Percentiles rank a stretch among this genome's conserved stretches.
These are phyloP conservation scores for Acrocephalus scirpaceus DNA, from an alignment of 2,797 vertebrate genomes.

Conservation along the genomic window DNA sequence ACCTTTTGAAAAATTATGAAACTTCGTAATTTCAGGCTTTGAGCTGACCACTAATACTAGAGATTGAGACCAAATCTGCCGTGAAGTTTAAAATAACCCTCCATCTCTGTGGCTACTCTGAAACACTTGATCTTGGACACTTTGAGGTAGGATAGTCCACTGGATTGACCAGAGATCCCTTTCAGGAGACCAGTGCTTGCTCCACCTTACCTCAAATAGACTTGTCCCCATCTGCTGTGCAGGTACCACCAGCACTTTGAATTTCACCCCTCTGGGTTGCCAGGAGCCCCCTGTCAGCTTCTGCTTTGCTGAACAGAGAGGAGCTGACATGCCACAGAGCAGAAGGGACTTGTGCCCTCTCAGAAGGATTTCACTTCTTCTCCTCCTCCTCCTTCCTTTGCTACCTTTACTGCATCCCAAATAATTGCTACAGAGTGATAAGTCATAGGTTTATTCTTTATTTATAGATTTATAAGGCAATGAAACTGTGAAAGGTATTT, in stretches of 20 bases:
- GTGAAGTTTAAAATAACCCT: neutral
- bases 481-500: neutral
- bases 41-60: neutral
- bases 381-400: neutral
- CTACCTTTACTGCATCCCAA: neutral
- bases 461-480: neutral
- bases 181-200: neutral
- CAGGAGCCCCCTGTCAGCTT: neutral
- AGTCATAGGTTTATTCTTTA: neutral
- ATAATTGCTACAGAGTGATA: neutral
- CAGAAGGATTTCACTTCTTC: neutral
- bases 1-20: neutral
- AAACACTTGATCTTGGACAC: neutral
- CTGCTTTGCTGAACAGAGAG: neutral
- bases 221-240: neutral
- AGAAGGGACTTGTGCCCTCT: neutral
- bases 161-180: neutral
- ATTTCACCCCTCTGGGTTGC: neutral
- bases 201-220: rapidly evolving
- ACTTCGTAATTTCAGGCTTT: neutral
- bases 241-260: rapidly evolving
- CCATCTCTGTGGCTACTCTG: neutral
- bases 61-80: neutral
- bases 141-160: neutral
- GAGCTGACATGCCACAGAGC: neutral